A percentile compares a stretch with the other conserved stretches of the same genome.
Evolutionary conservation across 2,888 invertebrate genomes (phyloP).

Genomic region (Parnassius glacialis): DNA sequence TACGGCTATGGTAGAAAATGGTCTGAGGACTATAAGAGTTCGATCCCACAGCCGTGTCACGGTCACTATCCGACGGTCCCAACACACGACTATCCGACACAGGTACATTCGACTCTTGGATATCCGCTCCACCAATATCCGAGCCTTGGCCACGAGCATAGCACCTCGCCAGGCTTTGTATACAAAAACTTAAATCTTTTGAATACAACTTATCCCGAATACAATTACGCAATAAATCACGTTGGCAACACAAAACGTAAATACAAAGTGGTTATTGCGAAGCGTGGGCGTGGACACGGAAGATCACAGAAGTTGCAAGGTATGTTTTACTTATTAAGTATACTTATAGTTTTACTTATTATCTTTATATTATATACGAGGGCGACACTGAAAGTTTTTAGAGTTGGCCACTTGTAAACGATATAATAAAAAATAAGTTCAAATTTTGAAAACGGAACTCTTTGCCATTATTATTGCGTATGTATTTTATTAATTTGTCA

Average conservation of each 20-base stretch:
- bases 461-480: too few relatives aligned
- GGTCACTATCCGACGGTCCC: slow-evolving; percentile 12
- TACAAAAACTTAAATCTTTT: slow-evolving; percentile 47
- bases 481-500: too few relatives aligned
- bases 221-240: slow-evolving; percentile 56
- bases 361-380: too few relatives aligned
- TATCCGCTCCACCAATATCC: background rate
- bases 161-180: slow-evolving; percentile 23
- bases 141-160: slow-evolving; percentile 16
- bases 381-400: too few relatives aligned
- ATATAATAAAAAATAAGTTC: too few relatives aligned
- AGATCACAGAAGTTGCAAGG: slow-evolving; percentile 50
- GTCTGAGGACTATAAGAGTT: slow-evolving; percentile 14
- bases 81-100: slow-evolving; percentile 23
- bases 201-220: slow-evolving; percentile 40
- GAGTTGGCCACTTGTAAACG: too few relatives aligned
- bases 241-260: slow-evolving; percentile 55
- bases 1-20: slow-evolving; percentile 36
- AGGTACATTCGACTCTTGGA: slow-evolving; percentile 29
- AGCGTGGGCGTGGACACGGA: slow-evolving; percentile 26
- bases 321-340: slow-evolving; percentile 36
- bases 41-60: slow-evolving; percentile 28
- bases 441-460: too few relatives aligned
- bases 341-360: background rate
- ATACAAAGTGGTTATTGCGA: slow-evolving; percentile 61